Base-by-base conservation (phyloP, 2,113 vertebrate species). In the Smithornis capensis region DNA sequence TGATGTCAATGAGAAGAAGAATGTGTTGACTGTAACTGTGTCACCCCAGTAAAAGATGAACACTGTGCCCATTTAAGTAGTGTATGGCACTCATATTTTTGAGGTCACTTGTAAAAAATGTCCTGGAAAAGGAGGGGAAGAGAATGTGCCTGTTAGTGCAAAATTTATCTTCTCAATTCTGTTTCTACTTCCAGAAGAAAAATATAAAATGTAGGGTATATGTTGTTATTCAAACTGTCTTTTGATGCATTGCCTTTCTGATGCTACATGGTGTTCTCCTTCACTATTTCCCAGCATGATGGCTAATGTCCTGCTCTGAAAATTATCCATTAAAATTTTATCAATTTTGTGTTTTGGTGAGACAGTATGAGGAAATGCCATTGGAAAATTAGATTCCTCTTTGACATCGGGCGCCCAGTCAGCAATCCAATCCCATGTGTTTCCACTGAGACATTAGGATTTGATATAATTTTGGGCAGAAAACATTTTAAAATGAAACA, bases 391-490 rank as follows among this genome's bases (percentile, higher is more conserved):
- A 98, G 98, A 99, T 99, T 99, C 99, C 97, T 98, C 98, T 99
- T 98, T 99, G 98, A 99, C 98, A 99, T 99, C 98, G 98, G 98
- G 98, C 98, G 98, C 98, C 98, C 99, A 98, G 98, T 99, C 98
- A 98, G 98, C 98, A 98, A 99, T 99, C 98, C 98, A 99, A 98
- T 99, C 98, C 98, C 98, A 99, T 98, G 98, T 98, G 98, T 99
- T 99, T 99, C 98, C 98, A 98, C 98, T 98, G 98, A 99, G 98
- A 99, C 98, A 99, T 99, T 99, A 99, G 97, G 98, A 98, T 99
- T 99, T 99, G 98, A 99, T 99, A 99, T 99, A 98, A 98, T 99
- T 99, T 99, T 98, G 98, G 98, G 98, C 98, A 99, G 98, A 99
- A 99, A 99, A 99, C 98, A 98, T 98, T 98, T 99, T 98, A 98